phyloP scores from a whole-genome alignment of 2,797 vertebrate genomes.

The Sebastes steindachneri region DNA sequence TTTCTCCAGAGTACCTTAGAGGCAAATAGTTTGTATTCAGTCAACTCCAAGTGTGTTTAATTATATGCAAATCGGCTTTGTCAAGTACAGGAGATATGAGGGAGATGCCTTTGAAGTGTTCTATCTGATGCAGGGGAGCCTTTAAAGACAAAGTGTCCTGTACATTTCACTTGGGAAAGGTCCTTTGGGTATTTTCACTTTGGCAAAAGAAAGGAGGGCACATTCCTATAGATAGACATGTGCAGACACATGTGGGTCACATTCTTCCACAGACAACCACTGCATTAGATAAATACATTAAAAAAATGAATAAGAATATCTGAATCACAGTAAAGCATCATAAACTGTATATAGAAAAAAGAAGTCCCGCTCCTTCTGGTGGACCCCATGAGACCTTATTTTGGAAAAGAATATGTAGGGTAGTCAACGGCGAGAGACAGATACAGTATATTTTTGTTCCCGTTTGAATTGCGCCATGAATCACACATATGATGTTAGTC shows the following conservation, averaged over 20 bases:
- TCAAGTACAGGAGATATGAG: conserved; percentile 5
- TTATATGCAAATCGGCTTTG: conserved; percentile 50
- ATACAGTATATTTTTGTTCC: too few relatives aligned
- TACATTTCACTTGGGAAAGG: neutral
- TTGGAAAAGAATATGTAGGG: too few relatives aligned
- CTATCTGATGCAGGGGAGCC: neutral
- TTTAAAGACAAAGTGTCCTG: neutral
- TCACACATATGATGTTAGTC: too few relatives aligned
- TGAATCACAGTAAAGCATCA: neutral
- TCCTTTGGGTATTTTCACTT: conserved; percentile 12
- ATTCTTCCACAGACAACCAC: neutral
- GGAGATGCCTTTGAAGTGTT: conserved; percentile 4
- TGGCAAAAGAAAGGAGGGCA: conserved; percentile 3
- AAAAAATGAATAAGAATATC: neutral
- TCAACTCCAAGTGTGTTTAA: conserved; percentile 67
- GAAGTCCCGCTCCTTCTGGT: fast-evolving
- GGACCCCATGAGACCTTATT: too few relatives aligned
- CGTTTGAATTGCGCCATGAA: too few relatives aligned
- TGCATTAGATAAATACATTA: neutral
- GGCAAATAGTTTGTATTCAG: conserved; percentile 75
- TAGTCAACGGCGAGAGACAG: too few relatives aligned
- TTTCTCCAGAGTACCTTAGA: conserved; percentile 72
- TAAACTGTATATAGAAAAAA: too few relatives aligned
- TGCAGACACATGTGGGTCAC: conserved; percentile 6
- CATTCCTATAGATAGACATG: neutral